Evolutionary conservation across 2,113 vertebrate genomes (phyloP).

Genomic region (Sprattus sprattus): DNA sequence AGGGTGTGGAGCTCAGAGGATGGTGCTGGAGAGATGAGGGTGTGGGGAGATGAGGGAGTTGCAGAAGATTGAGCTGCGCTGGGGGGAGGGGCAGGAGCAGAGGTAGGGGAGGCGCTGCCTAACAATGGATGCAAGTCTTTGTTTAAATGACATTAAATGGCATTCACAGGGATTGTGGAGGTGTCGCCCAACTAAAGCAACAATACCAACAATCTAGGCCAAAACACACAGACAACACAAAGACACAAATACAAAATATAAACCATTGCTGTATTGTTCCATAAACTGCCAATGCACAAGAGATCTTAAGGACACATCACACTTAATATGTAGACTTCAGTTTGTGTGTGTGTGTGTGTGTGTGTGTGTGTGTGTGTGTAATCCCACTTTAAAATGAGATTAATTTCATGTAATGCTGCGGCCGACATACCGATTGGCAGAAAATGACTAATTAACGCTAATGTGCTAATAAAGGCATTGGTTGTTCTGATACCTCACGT

Average conservation of each 20-base stretch:
- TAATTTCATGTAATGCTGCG: neutral
- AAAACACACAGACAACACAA: neutral
- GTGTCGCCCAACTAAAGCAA: neutral
- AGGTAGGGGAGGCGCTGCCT: neutral
- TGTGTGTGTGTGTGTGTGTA: neutral
- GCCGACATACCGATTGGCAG: neutral
- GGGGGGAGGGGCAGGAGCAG: neutral
- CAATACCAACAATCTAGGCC: neutral
- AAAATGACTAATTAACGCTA: neutral
- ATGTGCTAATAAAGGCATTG: neutral
- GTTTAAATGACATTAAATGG: neutral
- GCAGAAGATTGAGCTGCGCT: neutral
- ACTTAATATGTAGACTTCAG: neutral
- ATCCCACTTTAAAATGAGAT: constrained; percentile 7
- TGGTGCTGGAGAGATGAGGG: neutral
- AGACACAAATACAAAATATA: no score
- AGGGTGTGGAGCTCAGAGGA: no score
- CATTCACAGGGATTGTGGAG: neutral
- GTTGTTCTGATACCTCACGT: neutral
- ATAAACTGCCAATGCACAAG: no score
- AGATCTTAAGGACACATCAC: no score
- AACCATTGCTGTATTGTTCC: no score
- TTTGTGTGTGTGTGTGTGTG: neutral
- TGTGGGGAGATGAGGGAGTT: neutral
- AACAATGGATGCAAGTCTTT: constrained; percentile 1